Evolutionary conservation across 2,113 vertebrate species (phyloP).

Genomic region (Bostrychus sinensis): DNA sequence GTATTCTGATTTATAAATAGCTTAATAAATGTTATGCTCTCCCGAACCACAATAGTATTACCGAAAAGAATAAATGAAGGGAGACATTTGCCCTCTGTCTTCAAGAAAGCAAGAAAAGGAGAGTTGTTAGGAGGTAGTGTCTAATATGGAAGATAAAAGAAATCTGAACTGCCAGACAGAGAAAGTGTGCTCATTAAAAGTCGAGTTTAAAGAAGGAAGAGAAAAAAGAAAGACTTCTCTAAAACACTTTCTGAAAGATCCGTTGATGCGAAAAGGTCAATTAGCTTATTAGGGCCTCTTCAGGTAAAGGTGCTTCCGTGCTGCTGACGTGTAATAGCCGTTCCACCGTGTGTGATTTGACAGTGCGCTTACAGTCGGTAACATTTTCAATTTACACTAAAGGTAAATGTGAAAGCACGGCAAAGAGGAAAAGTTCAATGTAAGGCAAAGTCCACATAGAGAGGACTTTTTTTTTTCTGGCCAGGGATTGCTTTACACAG

Average conservation of each 20-base stretch:
- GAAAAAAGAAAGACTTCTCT: constrained; percentile 46
- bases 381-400: constrained; percentile 50
- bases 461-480: neutral
- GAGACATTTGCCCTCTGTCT: constrained; percentile 73
- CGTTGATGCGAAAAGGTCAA: constrained; percentile 76
- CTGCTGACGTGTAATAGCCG: constrained; percentile 63
- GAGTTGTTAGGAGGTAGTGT: constrained; percentile 49
- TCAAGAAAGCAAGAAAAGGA: constrained; percentile 23
- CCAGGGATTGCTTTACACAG: neutral
- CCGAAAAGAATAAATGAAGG: constrained; percentile 61
- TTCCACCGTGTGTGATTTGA: constrained; percentile 27
- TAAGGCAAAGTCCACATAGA: constrained; percentile 7
- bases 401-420: constrained; percentile 26
- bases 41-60: constrained; percentile 48
- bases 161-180: constrained; percentile 34
- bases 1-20: constrained; percentile 76
- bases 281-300: constrained; percentile 76
- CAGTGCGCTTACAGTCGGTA: constrained; percentile 59
- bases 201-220: constrained; percentile 54
- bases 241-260: constrained; percentile 47
- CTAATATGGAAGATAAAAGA: constrained; percentile 54
- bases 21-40: constrained; percentile 70
- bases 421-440: constrained; percentile 14
- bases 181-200: constrained; percentile 63
- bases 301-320: constrained; percentile 70